These are phyloP conservation scores for Hafferia zeledoni DNA, from an alignment of 2,797 vertebrate species.

Conservation along the genomic window DNA sequence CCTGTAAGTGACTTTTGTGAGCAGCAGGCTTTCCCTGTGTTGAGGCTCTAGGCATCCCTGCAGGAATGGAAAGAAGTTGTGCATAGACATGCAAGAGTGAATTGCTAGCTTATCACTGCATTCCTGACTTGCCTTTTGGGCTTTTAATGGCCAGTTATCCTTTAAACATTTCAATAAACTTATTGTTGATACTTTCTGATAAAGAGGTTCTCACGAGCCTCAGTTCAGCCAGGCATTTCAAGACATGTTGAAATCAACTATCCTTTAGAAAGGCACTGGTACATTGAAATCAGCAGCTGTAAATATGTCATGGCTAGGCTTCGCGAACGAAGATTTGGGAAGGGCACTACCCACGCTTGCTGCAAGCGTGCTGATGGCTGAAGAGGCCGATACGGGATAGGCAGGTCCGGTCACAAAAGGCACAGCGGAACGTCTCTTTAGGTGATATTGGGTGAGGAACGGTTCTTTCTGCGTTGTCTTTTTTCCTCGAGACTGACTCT, in stretches of 20 bases:
- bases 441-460: too few relatives aligned
- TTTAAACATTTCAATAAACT: background rate
- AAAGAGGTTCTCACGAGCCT: background rate
- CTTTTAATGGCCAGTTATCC: background rate
- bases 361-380: too few relatives aligned
- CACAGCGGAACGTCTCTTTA: too few relatives aligned
- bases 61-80: background rate
- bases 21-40: background rate
- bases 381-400: too few relatives aligned
- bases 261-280: background rate
- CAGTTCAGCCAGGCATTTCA: background rate
- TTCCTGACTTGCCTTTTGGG: background rate
- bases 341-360: too few relatives aligned
- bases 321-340: too few relatives aligned
- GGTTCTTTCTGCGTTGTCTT: too few relatives aligned
- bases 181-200: background rate
- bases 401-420: too few relatives aligned
- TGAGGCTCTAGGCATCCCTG: background rate
- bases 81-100: background rate
- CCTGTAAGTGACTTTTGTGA: background rate
- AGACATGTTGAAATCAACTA: background rate
- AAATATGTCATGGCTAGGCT: too few relatives aligned
- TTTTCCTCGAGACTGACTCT: too few relatives aligned
- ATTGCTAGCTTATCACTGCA: fast-evolving
- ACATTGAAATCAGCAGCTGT: background rate